phyloP scores from a whole-genome alignment of 2,888 invertebrate genomes.

The Campaea margaritaria region DNA sequence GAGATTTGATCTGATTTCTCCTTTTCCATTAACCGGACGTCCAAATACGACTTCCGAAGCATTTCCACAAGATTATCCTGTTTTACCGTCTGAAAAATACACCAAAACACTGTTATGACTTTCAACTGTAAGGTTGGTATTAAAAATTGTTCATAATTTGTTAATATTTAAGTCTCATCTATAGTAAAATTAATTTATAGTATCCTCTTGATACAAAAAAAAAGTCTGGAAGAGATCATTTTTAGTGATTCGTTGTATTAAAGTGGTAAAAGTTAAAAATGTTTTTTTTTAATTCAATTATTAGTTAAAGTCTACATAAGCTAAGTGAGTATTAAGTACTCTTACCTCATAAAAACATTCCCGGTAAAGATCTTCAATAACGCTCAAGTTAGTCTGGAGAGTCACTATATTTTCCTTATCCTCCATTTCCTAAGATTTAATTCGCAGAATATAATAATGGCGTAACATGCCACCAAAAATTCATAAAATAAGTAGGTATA shows the following conservation, averaged over 20 bases:
- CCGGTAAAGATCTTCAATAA: constrained; percentile 74
- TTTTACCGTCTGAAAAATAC: constrained; percentile 64
- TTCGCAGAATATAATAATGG: constrained; percentile 4
- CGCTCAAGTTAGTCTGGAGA: constrained; percentile 64
- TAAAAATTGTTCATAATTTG: too few species aligned
- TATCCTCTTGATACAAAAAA: too few species aligned
- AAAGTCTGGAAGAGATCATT: too few species aligned
- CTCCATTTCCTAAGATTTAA: constrained; percentile 58
- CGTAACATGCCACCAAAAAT: constrained; percentile 6
- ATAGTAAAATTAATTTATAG: too few species aligned
- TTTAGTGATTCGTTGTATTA: too few species aligned
- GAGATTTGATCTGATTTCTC: constrained; percentile 60
- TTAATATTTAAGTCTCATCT: too few species aligned
- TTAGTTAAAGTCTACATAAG: too few species aligned
- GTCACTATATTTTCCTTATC: constrained; percentile 60
- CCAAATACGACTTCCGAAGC: constrained; percentile 66
- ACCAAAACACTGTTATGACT: not conserved
- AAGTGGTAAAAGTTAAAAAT: too few species aligned
- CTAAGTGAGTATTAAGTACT: not conserved
- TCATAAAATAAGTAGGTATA: not conserved
- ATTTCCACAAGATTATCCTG: constrained; percentile 73
- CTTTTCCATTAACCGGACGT: constrained; percentile 63
- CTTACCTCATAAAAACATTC: constrained; percentile 80
- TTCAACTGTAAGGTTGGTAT: too few species aligned
- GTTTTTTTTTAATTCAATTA: too few species aligned